phyloP scores from a whole-genome alignment of 2,113 vertebrate species.

The Protobothrops flavoviridis region DNA sequence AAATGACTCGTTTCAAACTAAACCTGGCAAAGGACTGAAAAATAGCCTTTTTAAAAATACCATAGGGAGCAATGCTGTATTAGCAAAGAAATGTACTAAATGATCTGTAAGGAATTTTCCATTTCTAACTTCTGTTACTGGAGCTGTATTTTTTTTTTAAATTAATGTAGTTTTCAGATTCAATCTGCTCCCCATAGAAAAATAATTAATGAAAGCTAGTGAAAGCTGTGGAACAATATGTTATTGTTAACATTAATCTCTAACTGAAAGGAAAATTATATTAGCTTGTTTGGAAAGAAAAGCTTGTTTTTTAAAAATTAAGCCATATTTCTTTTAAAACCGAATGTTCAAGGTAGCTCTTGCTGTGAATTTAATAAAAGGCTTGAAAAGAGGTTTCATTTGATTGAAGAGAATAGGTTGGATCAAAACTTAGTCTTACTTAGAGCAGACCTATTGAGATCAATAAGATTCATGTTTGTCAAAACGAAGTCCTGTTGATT shows the following conservation, averaged over 20 bases:
- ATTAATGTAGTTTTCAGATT: slow-evolving; percentile 28
- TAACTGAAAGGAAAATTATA: slow-evolving; percentile 15
- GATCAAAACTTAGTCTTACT: not conserved
- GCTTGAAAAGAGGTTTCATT: not conserved
- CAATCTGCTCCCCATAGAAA: slow-evolving; percentile 29
- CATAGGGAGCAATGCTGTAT: slow-evolving; percentile 19
- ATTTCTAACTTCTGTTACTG: not conserved
- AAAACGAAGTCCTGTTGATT: not conserved
- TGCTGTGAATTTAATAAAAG: not conserved
- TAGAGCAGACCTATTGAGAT: not conserved
- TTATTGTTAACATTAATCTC: slow-evolving; percentile 38
- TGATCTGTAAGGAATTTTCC: slow-evolving; percentile 14
- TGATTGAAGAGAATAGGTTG: not conserved
- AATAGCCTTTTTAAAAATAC: slow-evolving; percentile 13
- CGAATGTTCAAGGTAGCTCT: slow-evolving; percentile 8
- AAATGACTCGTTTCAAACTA: slow-evolving; percentile 10
- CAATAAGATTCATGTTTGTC: not conserved
- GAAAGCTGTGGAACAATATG: slow-evolving; percentile 14
- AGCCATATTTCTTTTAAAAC: slow-evolving; percentile 2
- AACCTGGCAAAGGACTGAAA: slow-evolving; percentile 15
- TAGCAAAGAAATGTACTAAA: slow-evolving; percentile 11
- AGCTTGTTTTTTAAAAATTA: not conserved
- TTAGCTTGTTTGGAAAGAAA: slow-evolving; percentile 8
- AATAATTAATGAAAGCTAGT: slow-evolving; percentile 32
- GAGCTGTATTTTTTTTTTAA: not conserved